Evolutionary conservation across 2,797 vertebrate species (phyloP).

Genomic region (Semaprochilodus insignis): DNA sequence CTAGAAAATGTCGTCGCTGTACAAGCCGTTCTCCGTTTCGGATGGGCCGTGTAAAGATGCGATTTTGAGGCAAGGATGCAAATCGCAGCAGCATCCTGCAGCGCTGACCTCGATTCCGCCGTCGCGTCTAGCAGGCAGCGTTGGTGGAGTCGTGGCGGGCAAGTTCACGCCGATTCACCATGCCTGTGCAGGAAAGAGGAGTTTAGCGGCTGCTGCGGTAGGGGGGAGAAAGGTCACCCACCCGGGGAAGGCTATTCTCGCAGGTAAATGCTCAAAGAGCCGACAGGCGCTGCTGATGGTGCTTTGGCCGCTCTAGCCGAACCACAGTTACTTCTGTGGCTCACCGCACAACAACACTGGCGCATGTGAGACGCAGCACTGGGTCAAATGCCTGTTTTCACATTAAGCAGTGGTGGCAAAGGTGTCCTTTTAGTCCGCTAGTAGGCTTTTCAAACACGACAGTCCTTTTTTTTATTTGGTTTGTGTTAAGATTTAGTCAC

Average conservation of each 20-base stretch:
- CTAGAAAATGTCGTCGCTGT: constrained; percentile 76
- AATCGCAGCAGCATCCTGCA: constrained; percentile 41
- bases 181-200: constrained; percentile 61
- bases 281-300: background rate
- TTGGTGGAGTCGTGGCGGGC: constrained; percentile 51
- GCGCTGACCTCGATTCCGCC: constrained; percentile 28
- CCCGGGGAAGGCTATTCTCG: constrained; percentile 80
- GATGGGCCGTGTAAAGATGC: constrained; percentile 73
- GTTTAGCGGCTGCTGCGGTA: constrained; percentile 73
- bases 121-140: constrained; percentile 46
- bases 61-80: constrained; percentile 63
- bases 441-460: background rate
- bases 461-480: too few relatives aligned
- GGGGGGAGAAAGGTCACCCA: constrained; percentile 77
- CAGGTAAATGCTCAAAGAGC: constrained; percentile 74
- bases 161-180: constrained; percentile 53
- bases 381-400: constrained; percentile 64
- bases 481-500: too few relatives aligned
- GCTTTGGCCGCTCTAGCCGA: background rate
- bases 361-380: constrained; percentile 56
- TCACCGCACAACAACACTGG: constrained; percentile 58
- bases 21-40: constrained; percentile 76
- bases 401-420: constrained; percentile 20
- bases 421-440: constrained; percentile 37
- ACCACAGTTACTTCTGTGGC: constrained; percentile 2